A percentile compares a stretch with the other conserved stretches of the same genome.
Conservation (phyloP, 30 jellyfish, hydroid and myxozoan species). For the Turritopsis rubra region DNA sequence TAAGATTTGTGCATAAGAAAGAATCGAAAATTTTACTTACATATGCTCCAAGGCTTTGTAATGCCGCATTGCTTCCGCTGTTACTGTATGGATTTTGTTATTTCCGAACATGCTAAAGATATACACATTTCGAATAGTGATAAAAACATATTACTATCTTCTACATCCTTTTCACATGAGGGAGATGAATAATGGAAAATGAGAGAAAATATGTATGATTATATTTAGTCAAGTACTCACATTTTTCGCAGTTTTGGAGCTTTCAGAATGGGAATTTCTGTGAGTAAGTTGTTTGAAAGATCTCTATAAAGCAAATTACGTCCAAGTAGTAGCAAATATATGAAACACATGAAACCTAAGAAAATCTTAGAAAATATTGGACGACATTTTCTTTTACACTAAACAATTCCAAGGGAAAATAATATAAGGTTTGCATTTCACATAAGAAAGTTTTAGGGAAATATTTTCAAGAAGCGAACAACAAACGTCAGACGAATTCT, state of each 20-base stretch:
- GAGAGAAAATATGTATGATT: no score
- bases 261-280: slow-evolving; percentile 14
- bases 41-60: slow-evolving; percentile 35
- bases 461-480: no score
- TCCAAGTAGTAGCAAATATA: neutral
- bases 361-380: no score
- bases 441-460: no score
- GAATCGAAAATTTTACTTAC: slow-evolving; percentile 21
- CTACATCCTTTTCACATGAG: neutral
- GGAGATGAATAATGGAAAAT: neutral
- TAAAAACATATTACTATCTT: no score
- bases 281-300: slow-evolving; percentile 28
- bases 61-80: slow-evolving; percentile 31
- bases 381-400: no score
- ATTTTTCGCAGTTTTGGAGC: slow-evolving; percentile 5
- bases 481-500: neutral
- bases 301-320: slow-evolving; percentile 32
- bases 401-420: no score
- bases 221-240: no score
- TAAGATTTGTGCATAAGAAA: neutral
- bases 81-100: slow-evolving; percentile 40
- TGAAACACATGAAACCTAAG: no score
- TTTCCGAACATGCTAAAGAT: slow-evolving; percentile 44
- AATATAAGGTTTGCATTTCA: no score
- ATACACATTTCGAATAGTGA: no score